These are phyloP conservation scores for Archivesica marissinica DNA, from an alignment of 1,140 invertebrate species.

Conservation along the genomic window DNA sequence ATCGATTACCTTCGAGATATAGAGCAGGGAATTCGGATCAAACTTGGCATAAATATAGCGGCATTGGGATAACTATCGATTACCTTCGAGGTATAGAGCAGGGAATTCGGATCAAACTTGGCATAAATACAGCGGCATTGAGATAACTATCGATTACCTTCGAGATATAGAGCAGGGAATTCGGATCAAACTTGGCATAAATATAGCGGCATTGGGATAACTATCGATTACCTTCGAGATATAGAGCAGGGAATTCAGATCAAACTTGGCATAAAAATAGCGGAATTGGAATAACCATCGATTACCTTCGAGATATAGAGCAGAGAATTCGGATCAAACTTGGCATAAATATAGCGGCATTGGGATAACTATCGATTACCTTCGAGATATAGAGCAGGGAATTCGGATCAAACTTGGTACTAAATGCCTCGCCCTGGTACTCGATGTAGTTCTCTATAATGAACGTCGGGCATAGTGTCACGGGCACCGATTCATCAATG, in stretches of 20 bases:
- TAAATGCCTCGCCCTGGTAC: conserved; percentile 83
- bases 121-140: background rate
- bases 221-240: conserved; percentile 79
- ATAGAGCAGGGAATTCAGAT: conserved; percentile 83
- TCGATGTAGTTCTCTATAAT: conserved; percentile 84
- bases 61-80: no score
- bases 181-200: conserved; percentile 81
- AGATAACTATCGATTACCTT: background rate
- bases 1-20: no score
- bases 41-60: no score
- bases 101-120: conserved; percentile 83
- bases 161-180: conserved; percentile 83
- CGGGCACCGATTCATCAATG: conserved; percentile 73
- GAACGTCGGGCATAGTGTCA: conserved; percentile 82
- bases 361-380: conserved; percentile 61
- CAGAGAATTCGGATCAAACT: conserved; percentile 77
- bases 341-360: conserved; percentile 60
- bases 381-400: conserved; percentile 84
- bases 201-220: background rate
- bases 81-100: no score
- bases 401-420: conserved; percentile 83
- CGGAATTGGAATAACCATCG: background rate
- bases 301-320: background rate
- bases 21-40: no score
- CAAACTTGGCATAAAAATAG: conserved; percentile 75